Evolutionary conservation across 2,888 invertebrate species (phyloP).

Genomic region (Orchesellides sinensis): DNA sequence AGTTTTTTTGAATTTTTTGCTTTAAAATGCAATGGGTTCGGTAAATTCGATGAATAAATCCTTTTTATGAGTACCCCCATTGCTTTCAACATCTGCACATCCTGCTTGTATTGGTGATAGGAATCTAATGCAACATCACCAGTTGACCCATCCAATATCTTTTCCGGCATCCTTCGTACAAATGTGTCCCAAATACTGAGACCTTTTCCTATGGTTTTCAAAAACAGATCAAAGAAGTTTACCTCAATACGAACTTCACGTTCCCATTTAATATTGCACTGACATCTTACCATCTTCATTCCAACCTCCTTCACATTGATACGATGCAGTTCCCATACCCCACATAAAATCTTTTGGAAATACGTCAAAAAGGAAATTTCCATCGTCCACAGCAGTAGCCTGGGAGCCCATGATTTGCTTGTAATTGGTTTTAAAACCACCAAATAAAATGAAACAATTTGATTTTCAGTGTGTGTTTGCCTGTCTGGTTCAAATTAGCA

Average conservation of each 20-base stretch:
- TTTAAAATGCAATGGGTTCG: not conserved
- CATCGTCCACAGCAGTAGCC: not conserved
- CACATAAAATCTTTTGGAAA: constrained; percentile 60
- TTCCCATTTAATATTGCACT: too few relatives aligned
- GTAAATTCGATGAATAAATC: not conserved
- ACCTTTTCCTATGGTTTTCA: constrained; percentile 77
- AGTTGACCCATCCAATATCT: constrained; percentile 76
- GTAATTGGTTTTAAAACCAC: not conserved
- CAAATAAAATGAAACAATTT: too few relatives aligned
- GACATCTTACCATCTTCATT: constrained; percentile 75
- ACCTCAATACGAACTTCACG: not conserved
- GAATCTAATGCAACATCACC: constrained; percentile 78
- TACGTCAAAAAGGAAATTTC: constrained; percentile 19
- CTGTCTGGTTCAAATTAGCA: too few relatives aligned
- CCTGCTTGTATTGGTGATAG: constrained; percentile 77
- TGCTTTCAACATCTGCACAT: constrained; percentile 77
- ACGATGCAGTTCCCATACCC: constrained; percentile 64
- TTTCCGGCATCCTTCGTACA: constrained; percentile 74
- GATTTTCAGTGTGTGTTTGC: too few relatives aligned
- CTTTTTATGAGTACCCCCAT: constrained; percentile 75
- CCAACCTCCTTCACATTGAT: constrained; percentile 76
- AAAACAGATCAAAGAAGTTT: not conserved
- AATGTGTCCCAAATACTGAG: constrained; percentile 77
- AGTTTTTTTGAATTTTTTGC: not conserved
- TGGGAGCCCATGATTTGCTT: not conserved